A percentile compares a stretch with the other conserved stretches of the same genome.
Evolutionary conservation across 2,888 invertebrate genomes (phyloP).

Genomic region (Andrena fulva): DNA sequence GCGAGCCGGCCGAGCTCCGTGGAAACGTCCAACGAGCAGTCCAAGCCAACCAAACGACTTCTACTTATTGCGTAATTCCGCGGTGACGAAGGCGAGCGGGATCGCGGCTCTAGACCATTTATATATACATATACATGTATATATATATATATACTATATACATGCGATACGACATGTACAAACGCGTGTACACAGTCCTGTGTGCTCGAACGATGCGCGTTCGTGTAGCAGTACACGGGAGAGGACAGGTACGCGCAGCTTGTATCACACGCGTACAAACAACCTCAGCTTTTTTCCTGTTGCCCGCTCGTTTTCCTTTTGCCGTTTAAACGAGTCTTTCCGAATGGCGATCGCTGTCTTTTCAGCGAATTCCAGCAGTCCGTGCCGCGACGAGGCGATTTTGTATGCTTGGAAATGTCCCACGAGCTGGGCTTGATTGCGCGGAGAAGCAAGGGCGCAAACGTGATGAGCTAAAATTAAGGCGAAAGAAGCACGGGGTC

Average conservation of each 20-base stretch:
- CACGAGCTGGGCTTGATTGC: constrained; percentile 34
- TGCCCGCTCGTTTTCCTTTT: constrained; percentile 65
- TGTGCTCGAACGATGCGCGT: background rate
- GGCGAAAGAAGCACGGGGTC: background rate
- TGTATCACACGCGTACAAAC: constrained; percentile 40
- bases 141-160: background rate
- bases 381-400: constrained; percentile 41
- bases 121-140: constrained; percentile 54
- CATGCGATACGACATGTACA: background rate
- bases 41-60: constrained; percentile 81
- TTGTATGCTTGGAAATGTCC: constrained; percentile 76
- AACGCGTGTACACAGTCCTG: background rate
- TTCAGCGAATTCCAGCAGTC: constrained; percentile 74
- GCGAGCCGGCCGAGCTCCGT: constrained; percentile 58
- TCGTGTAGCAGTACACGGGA: constrained; percentile 2
- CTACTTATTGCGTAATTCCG: constrained; percentile 82
- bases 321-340: constrained; percentile 77
- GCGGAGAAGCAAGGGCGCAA: background rate
- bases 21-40: constrained; percentile 71
- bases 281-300: constrained; percentile 51
- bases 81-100: constrained; percentile 83
- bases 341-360: constrained; percentile 78
- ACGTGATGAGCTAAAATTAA: background rate
- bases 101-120: constrained; percentile 82
- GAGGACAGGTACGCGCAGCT: background rate